Evolutionary conservation across 2,888 invertebrate species (phyloP), one percentile per base, ranked within the genome.

Genomic region (Muschampia plurimacula): DNA sequence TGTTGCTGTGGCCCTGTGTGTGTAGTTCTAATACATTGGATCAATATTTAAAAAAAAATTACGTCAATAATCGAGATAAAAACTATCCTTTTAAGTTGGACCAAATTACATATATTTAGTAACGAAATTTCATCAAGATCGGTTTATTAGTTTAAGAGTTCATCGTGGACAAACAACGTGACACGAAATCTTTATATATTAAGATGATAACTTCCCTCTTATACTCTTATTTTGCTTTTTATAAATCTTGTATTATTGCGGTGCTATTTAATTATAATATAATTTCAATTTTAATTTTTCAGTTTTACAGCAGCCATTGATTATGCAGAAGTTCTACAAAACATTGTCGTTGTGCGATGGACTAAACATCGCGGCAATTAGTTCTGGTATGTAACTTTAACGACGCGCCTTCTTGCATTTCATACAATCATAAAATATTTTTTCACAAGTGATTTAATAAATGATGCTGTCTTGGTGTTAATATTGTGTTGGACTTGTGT

Each of bases 311-410:
- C 96, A 97, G 81, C 96, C 96, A 74, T 95, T 96, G 0, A 97
- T 97, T 22, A 98, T 98, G 96, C 96, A 97, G 86, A 96, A 97
- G 77, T 95, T 98, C 82, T 96, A 98, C 84, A 96, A 96, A 77
- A 96, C 98, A 0, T 93, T 98, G 60, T 97, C 97, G 12, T 95
- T 97, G 78, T 98, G 97, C 86, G 91, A 92, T 41, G 90, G 89
- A 65, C 83, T 91, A 83, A 89, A 88, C 82, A 8, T 65, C 83
- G 13, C 73, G 13, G 62, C 86, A 2, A 63, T 88, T 55, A 89
- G 83, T 76, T 80, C 89, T 64, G 88, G 91, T 92, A 82, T 83
- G 74, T 49, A 15, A n/a, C n/a, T 36, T 66, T 7, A 8, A 36
- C 36, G 1, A 49, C 3, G 32, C 2, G 2, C 32, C 32, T 32